phyloP scores from a whole-genome alignment of 2,113 vertebrate species.

The Oncorhynchus gorbuscha region DNA sequence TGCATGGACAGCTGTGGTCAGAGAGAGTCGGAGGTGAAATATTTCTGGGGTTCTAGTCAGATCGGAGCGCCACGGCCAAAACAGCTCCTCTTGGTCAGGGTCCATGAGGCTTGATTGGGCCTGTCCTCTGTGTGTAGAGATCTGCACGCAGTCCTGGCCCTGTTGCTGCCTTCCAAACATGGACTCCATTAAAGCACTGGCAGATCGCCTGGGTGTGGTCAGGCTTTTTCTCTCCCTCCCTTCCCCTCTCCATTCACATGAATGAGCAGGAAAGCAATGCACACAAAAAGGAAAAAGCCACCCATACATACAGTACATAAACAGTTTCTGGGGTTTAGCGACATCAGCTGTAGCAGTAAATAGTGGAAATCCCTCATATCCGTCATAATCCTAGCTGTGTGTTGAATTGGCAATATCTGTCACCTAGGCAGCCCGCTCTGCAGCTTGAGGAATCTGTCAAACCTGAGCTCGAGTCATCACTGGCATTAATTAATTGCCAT shows the following conservation, averaged over 20 bases:
- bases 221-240: neutral
- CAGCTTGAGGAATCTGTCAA: neutral
- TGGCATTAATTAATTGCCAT: neutral
- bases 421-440: neutral
- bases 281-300: neutral
- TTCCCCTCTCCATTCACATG: neutral
- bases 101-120: neutral
- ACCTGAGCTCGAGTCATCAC: neutral
- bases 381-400: neutral
- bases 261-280: neutral
- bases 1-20: neutral
- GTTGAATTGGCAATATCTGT: neutral
- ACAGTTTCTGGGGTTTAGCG: neutral
- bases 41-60: neutral
- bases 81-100: neutral
- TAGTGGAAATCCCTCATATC: neutral
- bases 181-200: conserved; percentile 6
- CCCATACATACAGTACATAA: neutral
- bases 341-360: neutral
- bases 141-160: neutral
- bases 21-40: neutral
- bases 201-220: conserved; percentile 2
- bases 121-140: neutral
- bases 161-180: neutral
- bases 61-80: neutral